Conservation (phyloP, 2,797 vertebrate species). For the Rhinogobio ventralis region DNA sequence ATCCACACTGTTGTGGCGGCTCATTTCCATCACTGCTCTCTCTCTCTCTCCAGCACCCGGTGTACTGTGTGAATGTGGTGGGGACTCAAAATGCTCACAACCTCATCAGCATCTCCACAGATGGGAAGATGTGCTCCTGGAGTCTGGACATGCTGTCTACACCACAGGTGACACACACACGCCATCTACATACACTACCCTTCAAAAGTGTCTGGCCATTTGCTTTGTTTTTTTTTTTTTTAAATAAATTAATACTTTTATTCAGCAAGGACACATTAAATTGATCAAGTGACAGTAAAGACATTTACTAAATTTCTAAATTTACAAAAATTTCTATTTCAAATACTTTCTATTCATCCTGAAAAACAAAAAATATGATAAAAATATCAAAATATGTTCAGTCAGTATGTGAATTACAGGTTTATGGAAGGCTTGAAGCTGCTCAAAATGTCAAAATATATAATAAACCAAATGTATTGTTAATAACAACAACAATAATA, state of each 20-base stretch:
- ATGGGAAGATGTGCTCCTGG: conserved; percentile 99
- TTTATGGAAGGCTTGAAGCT: too few relatives aligned
- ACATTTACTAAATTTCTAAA: too few relatives aligned
- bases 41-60: conserved; percentile 85
- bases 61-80: conserved; percentile 97
- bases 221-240: not conserved
- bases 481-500: too few relatives aligned
- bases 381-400: too few relatives aligned
- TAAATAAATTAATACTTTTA: not conserved
- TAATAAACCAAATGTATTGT: too few relatives aligned
- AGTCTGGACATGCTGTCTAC: conserved; percentile 99
- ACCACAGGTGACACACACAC: conserved; percentile 84
- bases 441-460: too few relatives aligned
- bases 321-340: not conserved
- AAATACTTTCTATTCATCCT: not conserved
- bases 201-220: not conserved
- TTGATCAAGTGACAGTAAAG: not conserved
- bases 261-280: not conserved
- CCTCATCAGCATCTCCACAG: conserved; percentile 98
- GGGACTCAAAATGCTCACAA: conserved; percentile 98
- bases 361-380: not conserved
- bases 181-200: not conserved
- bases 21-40: not conserved
- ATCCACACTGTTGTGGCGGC: not conserved
- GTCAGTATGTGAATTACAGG: too few relatives aligned